Base-by-base conservation (phyloP, 2,113 vertebrate species). In the Scatophagus argus region DNA sequence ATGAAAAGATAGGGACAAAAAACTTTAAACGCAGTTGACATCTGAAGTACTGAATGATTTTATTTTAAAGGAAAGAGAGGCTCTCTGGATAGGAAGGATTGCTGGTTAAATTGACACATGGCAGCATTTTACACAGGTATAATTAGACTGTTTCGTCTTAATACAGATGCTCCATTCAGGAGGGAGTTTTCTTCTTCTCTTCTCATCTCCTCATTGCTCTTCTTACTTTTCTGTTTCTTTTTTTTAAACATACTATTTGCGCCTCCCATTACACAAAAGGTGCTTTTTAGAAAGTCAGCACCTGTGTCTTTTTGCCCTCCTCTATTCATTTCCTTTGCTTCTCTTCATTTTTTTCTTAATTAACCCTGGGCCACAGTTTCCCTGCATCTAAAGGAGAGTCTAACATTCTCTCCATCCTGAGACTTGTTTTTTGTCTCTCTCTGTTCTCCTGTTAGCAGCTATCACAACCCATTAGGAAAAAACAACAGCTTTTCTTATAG, bases 301-400 rank as follows among this genome's bases (percentile, higher is more conserved):
- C 34, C 38, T 67, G 51, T 70, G 12, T 79, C 79, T 74, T 71
- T 46, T 63, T 71, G 43, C 51, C 47, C 27, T 75, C 13, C 27
- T 49, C 56, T 62, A 61, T 75, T 80, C 31, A 38, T 34, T 47
- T 73, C 43, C 2, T 49, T 43, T 39, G 19, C 47, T n/a, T 56
- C 32, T 38, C 55, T 5, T 31, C 25, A 16, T 63, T 49, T 51
- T 8, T 41, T 41, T 49, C 32, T 66, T 88, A 90, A 91, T 93
- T 93, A 93, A 90, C 89, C 90, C 76, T 8, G 3, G 81, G 79
- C 77, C 86, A 71, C 44, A 49, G 34, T 72, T 60, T 74, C 44
- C 44, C 32, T 73, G 67, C 72, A 9, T 82, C 70, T 83, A 79
- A 88, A 84, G 87, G 79, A 82, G 67, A 89, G 59, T 85, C 83